Percentiles rank a stretch among this genome's conserved stretches.
Conservation (phyloP, 1,140 invertebrate genomes). For the Trachelipus rathkii region DNA sequence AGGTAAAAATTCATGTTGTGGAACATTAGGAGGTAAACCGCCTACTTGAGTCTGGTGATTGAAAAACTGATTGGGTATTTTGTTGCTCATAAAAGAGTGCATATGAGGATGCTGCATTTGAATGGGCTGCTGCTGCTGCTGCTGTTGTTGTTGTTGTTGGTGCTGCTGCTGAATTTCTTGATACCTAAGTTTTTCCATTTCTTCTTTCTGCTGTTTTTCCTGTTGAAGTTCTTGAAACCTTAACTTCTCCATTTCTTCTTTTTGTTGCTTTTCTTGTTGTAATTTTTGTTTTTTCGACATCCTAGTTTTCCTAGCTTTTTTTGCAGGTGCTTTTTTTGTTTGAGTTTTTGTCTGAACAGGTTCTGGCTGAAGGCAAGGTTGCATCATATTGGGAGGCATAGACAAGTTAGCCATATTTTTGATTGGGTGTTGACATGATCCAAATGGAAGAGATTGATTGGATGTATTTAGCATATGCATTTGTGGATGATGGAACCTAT, state of each 20-base stretch:
- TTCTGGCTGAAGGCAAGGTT: slow-evolving; percentile 5
- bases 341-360: neutral
- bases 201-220: slow-evolving; percentile 22
- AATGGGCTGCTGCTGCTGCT: slow-evolving; percentile 34
- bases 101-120: slow-evolving; percentile 17
- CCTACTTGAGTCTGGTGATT: neutral
- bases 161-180: slow-evolving; percentile 32
- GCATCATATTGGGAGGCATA: slow-evolving; percentile 1
- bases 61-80: neutral
- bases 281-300: neutral
- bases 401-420: neutral
- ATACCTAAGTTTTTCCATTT: slow-evolving; percentile 14
- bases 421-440: neutral
- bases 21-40: neutral
- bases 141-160: slow-evolving; percentile 43
- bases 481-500: neutral
- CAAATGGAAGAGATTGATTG: neutral
- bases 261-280: slow-evolving; percentile 1
- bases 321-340: neutral
- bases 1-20: slow-evolving; percentile 2
- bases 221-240: slow-evolving; percentile 51
- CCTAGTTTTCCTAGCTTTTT: neutral
- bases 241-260: slow-evolving; percentile 12
- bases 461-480: neutral
- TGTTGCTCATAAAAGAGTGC: slow-evolving; percentile 6